phyloP scores from a whole-genome alignment of 2,888 invertebrate genomes.

The Acronicta alni region DNA sequence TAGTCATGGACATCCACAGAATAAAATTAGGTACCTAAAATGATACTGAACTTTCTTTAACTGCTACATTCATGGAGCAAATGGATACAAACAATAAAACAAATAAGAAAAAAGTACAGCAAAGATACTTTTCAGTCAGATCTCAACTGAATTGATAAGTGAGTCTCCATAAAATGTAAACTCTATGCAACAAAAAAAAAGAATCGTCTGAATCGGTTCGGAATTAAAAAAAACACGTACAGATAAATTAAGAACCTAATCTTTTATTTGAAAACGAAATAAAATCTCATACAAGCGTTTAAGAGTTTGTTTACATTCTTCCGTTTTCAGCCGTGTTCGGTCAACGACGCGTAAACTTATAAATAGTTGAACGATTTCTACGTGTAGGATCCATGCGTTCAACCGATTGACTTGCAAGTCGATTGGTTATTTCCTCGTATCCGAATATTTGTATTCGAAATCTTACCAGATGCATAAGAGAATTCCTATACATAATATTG shows the following conservation, averaged over 20 bases:
- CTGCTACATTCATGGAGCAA: no score
- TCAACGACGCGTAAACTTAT: constrained; percentile 38
- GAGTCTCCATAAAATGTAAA: no score
- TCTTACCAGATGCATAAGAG: background rate
- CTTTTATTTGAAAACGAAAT: background rate
- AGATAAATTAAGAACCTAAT: background rate
- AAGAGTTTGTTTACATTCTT: constrained; percentile 40
- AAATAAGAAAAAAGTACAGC: no score
- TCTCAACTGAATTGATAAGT: no score
- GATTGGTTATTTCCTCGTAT: background rate
- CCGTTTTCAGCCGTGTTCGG: constrained; percentile 24
- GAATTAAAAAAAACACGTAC: no score
- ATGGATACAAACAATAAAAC: no score
- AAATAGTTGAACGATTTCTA: constrained; percentile 33
- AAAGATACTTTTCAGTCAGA: no score
- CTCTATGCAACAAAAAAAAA: no score
- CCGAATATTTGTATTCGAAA: background rate
- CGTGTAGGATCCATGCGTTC: constrained; percentile 12
- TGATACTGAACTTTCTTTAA: background rate
- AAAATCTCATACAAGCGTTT: background rate
- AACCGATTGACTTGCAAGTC: constrained; percentile 3
- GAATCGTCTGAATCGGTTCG: no score
- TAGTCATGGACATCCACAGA: constrained; percentile 18
- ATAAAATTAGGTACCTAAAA: constrained; percentile 45
- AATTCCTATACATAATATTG: no score